Percentiles rank a stretch among this genome's conserved stretches.
Evolutionary conservation across 2,113 vertebrate genomes (phyloP).

Genomic region (Eulemur macaco): DNA sequence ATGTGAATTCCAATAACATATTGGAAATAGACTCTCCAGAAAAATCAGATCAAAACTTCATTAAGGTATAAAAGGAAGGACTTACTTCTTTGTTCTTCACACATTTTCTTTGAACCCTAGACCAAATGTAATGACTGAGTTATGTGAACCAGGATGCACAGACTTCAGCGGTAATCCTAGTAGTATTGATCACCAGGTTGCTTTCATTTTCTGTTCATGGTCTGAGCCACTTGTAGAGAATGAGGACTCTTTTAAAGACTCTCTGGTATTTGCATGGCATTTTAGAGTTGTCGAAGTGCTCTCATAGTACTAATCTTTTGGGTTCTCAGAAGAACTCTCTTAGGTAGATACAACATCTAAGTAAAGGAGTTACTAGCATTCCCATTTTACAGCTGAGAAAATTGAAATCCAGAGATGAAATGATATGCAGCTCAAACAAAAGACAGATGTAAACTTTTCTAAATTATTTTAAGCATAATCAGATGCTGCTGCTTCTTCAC

Average conservation of each 20-base stretch:
- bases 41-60: conserved; percentile 48
- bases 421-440: not conserved
- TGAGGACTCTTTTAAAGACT: not conserved
- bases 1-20: conserved; percentile 27
- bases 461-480: not conserved
- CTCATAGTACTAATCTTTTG: not conserved
- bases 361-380: not conserved
- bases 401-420: not conserved
- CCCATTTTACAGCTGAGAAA: not conserved
- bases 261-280: not conserved
- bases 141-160: not conserved
- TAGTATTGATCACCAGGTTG: not conserved
- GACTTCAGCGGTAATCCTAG: not conserved
- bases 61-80: not conserved
- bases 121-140: not conserved
- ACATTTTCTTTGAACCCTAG: not conserved
- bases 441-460: not conserved
- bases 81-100: conserved; percentile 29
- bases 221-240: not conserved
- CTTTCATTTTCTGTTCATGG: not conserved
- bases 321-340: not conserved
- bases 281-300: not conserved
- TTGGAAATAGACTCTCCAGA: not conserved
- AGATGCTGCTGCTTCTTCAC: not conserved
- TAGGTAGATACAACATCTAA: not conserved